phyloP scores from a whole-genome alignment of 2,113 vertebrate species.

The Bubo bubo region DNA sequence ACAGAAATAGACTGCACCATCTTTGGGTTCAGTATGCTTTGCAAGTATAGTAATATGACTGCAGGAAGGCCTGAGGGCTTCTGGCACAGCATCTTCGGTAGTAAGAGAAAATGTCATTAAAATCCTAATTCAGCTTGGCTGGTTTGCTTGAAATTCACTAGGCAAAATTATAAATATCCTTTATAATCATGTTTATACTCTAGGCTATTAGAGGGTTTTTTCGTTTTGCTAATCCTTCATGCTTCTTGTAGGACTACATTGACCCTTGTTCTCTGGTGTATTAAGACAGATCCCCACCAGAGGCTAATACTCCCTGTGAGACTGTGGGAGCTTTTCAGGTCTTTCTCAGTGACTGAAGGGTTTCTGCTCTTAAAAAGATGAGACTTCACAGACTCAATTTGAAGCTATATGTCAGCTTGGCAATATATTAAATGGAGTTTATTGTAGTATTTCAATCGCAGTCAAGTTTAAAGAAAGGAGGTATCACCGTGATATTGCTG shows the following conservation, averaged over 20 bases:
- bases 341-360: background rate
- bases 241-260: background rate
- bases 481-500: background rate
- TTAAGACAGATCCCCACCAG: constrained; percentile 35
- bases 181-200: constrained; percentile 30
- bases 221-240: constrained; percentile 22
- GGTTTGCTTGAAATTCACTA: constrained; percentile 15
- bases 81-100: background rate
- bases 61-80: background rate
- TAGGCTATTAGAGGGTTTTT: constrained; percentile 31
- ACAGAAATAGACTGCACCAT: constrained; percentile 24
- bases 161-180: constrained; percentile 35
- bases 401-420: background rate
- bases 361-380: constrained; percentile 8
- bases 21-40: constrained; percentile 9
- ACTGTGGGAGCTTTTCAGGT: background rate
- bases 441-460: background rate
- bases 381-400: background rate
- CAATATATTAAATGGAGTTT: constrained; percentile 6
- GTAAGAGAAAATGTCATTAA: constrained; percentile 10
- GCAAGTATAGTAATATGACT: background rate
- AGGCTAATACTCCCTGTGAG: constrained; percentile 30
- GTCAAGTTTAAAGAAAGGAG: background rate
- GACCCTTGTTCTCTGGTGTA: constrained; percentile 6
- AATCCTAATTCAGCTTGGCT: background rate